Evolutionary conservation across 2,113 vertebrate genomes (phyloP).

Genomic region (Coracopsis vasa): DNA sequence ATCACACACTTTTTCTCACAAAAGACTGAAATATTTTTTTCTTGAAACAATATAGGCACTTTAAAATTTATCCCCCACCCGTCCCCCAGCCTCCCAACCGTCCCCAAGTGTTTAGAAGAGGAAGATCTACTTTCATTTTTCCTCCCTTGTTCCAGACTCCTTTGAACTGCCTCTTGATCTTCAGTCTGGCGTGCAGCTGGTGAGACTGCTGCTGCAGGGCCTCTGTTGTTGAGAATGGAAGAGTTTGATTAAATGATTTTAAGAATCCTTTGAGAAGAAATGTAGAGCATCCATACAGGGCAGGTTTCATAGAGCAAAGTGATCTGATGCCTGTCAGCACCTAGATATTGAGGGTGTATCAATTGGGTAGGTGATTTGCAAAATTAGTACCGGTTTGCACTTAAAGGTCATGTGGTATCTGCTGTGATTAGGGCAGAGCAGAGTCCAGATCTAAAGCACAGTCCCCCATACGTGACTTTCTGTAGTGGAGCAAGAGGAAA

Average conservation of each 20-base stretch:
- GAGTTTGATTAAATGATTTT: neutral
- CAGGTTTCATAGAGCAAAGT: neutral
- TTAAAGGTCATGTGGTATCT: neutral
- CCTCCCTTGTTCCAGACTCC: neutral
- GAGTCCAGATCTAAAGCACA: neutral
- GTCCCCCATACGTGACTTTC: neutral
- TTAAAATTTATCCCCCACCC: neutral
- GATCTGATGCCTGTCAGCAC: neutral
- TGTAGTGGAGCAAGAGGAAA: neutral
- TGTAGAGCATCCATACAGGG: neutral
- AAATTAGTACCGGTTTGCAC: neutral
- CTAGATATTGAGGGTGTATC: neutral
- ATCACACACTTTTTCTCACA: neutral
- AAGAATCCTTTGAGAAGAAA: neutral
- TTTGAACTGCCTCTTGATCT: neutral
- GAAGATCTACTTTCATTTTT: neutral
- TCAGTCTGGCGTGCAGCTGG: neutral
- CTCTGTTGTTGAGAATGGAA: neutral
- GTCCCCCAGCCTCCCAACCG: accelerated
- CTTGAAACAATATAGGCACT: neutral
- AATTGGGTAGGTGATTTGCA: neutral
- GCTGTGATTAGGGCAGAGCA: neutral
- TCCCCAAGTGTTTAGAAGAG: neutral
- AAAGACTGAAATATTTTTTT: neutral
- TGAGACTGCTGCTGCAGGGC: neutral